Evolutionary conservation across 2,888 invertebrate species (phyloP).

Genomic region (Lucinisca nassula): DNA sequence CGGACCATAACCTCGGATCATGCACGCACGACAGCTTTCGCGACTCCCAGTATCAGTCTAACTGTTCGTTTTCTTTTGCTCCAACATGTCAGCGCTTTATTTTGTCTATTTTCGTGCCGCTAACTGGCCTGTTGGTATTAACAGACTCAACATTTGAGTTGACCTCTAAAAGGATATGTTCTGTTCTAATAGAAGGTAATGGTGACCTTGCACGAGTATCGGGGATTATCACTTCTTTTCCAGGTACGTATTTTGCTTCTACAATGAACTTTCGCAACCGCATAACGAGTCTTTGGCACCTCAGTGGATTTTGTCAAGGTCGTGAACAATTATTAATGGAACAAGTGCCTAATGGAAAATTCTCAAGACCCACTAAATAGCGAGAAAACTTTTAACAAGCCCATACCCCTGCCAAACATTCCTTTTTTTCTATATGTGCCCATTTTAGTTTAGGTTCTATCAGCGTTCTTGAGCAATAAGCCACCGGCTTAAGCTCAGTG

Average conservation of each 20-base stretch:
- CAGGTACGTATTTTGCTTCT: background rate
- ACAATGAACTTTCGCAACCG: constrained; percentile 47
- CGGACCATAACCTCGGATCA: no score
- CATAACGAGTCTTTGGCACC: constrained; percentile 66
- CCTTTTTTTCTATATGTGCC: constrained; percentile 72
- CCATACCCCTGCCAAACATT: constrained; percentile 64
- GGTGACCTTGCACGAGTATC: no score
- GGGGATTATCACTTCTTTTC: constrained; percentile 1
- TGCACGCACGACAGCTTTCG: no score
- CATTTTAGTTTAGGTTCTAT: constrained; percentile 63
- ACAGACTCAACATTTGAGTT: background rate
- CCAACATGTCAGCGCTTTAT: no score
- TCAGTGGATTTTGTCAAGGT: constrained; percentile 54
- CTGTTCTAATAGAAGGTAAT: constrained; percentile 44
- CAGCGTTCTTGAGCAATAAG: constrained; percentile 68
- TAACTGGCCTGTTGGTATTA: background rate
- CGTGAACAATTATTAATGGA: constrained; percentile 66
- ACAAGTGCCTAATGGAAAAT: constrained; percentile 65
- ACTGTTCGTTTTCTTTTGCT: no score
- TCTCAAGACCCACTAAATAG: constrained; percentile 62
- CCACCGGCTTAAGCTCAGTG: constrained; percentile 50
- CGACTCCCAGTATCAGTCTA: no score
- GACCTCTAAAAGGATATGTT: background rate
- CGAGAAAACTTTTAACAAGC: constrained; percentile 64
- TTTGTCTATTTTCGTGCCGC: constrained; percentile 2